Evolutionary conservation across 2,113 vertebrate species (phyloP).

Genomic region (Marmota flaviventris): DNA sequence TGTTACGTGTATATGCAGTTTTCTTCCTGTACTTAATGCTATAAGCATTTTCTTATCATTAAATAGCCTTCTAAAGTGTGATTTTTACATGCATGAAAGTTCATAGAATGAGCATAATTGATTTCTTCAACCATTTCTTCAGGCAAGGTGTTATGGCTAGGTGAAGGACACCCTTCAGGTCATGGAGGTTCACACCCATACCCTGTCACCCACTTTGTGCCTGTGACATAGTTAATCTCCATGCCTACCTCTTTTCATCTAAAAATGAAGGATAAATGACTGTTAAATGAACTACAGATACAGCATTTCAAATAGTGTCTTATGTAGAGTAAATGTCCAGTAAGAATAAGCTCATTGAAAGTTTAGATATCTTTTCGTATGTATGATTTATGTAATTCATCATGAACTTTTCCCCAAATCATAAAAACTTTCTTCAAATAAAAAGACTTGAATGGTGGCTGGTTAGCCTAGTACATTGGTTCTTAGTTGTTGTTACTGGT

Average conservation of each 20-base stretch:
- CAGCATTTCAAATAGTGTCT: neutral
- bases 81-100: neutral
- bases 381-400: too few species aligned
- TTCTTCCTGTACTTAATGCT: neutral
- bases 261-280: neutral
- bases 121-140: neutral
- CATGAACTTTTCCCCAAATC: too few species aligned
- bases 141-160: neutral
- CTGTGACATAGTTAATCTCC: neutral
- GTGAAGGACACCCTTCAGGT: neutral
- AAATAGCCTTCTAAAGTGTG: neutral
- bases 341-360: neutral
- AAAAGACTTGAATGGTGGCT: too few species aligned
- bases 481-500: neutral
- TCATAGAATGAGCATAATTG: neutral
- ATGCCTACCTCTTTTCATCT: neutral
- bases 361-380: too few species aligned
- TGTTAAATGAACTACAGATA: neutral
- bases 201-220: neutral
- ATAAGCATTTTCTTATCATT: neutral
- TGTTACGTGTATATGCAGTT: neutral
- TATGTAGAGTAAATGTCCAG: neutral
- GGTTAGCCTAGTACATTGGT: too few species aligned
- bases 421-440: too few species aligned
- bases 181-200: neutral